Evolutionary conservation across 2,888 invertebrate genomes (phyloP).

Genomic region (Ophioninae sp.): DNA sequence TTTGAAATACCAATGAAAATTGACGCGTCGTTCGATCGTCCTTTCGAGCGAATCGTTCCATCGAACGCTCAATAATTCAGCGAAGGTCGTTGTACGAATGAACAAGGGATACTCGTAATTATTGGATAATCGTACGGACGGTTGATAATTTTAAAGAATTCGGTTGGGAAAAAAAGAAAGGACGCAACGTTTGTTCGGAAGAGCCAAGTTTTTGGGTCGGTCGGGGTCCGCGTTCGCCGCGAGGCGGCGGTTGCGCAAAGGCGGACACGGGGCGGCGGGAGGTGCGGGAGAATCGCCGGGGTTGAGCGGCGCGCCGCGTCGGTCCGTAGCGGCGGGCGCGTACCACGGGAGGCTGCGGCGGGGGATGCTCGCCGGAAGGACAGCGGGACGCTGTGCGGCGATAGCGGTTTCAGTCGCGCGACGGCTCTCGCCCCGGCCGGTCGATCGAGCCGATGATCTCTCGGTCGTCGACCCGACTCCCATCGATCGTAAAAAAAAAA

Average conservation of each 20-base stretch:
- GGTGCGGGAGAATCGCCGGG: slow-evolving; percentile 53
- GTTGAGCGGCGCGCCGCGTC: slow-evolving; percentile 59
- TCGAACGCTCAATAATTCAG: no score
- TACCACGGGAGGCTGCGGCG: slow-evolving; percentile 56
- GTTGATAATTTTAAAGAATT: no score
- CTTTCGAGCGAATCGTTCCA: no score
- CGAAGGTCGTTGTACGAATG: no score
- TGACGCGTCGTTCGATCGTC: no score
- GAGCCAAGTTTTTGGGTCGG: neutral
- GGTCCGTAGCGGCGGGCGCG: slow-evolving; percentile 53
- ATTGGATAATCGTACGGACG: no score
- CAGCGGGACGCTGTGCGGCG: slow-evolving; percentile 74
- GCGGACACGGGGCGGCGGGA: slow-evolving; percentile 21
- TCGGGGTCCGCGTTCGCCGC: slow-evolving; percentile 14
- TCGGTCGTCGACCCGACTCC: neutral
- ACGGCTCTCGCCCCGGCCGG: slow-evolving; percentile 77
- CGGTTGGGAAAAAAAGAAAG: no score
- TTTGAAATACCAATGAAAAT: no score
- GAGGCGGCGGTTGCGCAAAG: slow-evolving; percentile 15
- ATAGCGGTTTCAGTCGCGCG: slow-evolving; percentile 75
- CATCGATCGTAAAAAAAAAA: slow-evolving; percentile 19
- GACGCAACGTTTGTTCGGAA: no score
- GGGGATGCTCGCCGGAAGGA: slow-evolving; percentile 43
- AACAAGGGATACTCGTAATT: no score
- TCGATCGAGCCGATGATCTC: slow-evolving; percentile 70